Evolutionary conservation across 1,140 invertebrate species (phyloP).

Genomic region (Lethrus apterus): DNA sequence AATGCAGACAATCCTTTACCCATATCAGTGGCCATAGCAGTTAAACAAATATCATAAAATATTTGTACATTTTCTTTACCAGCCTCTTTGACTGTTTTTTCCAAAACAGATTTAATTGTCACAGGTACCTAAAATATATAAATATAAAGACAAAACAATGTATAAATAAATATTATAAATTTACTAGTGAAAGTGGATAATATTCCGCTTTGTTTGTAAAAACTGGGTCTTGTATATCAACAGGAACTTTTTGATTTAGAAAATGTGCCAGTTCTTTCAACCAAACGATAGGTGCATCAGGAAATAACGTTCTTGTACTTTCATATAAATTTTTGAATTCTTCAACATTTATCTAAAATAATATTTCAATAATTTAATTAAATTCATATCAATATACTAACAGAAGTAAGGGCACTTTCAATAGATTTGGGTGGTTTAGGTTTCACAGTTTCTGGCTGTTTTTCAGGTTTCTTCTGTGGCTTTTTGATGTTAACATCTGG

Average conservation of each 20-base stretch:
- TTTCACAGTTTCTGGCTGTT: conserved; percentile 46
- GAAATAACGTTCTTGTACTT: conserved; percentile 49
- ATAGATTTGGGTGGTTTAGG: conserved; percentile 57
- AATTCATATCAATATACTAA: conserved; percentile 38
- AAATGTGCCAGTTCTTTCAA: conserved; percentile 55
- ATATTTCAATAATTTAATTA: conserved; percentile 11
- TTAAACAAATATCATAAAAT: conserved; percentile 58
- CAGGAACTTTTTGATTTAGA: conserved; percentile 53
- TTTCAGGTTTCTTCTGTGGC: conserved; percentile 44
- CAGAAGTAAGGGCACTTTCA: conserved; percentile 55
- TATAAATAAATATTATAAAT: conserved; percentile 3
- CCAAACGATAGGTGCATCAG: conserved; percentile 54
- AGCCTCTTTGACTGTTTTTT: conserved; percentile 49
- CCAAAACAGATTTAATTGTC: conserved; percentile 45
- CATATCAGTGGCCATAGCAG: conserved; percentile 58
- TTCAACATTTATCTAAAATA: conserved; percentile 50
- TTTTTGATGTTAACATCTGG: conserved; percentile 38
- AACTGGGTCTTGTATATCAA: conserved; percentile 54
- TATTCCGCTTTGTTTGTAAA: conserved; percentile 44
- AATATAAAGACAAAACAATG: conserved; percentile 3
- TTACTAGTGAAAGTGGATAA: conserved; percentile 40
- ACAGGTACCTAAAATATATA: conserved; percentile 42
- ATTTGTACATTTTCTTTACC: conserved; percentile 49
- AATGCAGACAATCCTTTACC: conserved; percentile 53
- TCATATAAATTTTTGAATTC: conserved; percentile 48